A percentile compares a stretch with the other conserved stretches of the same genome.
Conservation (phyloP, 2,888 invertebrate species). For the Dryococelus australis region DNA sequence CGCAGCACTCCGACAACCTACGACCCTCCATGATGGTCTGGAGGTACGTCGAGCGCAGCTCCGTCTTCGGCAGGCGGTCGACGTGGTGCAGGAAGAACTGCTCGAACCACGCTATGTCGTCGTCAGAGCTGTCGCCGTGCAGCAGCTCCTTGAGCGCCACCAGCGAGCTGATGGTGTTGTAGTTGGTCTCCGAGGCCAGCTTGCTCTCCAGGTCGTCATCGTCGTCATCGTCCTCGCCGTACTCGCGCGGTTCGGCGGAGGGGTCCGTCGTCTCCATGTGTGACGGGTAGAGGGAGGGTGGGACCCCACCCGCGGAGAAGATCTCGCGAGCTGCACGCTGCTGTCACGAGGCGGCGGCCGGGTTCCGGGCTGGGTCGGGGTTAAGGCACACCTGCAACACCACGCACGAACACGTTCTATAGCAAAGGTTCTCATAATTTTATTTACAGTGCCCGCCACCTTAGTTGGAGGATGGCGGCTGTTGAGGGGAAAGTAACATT, state of each 20-base stretch:
- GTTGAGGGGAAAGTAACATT: too few relatives aligned
- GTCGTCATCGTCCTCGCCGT: conserved; percentile 59
- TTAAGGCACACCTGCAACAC: conserved; percentile 26
- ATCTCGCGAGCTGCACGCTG: too few relatives aligned
- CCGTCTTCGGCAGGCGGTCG: conserved; percentile 70
- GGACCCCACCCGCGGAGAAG: not conserved
- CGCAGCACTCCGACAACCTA: conserved; percentile 78
- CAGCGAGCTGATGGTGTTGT: conserved; percentile 73
- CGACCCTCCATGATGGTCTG: conserved; percentile 56
- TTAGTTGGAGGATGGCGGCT: too few relatives aligned
- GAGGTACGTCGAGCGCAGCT: conserved; percentile 58
- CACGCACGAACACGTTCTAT: not conserved
- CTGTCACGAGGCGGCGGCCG: too few relatives aligned
- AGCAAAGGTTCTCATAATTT: not conserved
- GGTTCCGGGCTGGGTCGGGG: not conserved
- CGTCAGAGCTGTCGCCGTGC: conserved; percentile 63
- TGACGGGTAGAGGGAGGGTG: not conserved
- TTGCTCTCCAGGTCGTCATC: conserved; percentile 66
- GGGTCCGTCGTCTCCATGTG: conserved; percentile 30
- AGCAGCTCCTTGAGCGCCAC: conserved; percentile 74
- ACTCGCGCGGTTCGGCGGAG: conserved; percentile 37
- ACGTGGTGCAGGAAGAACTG: conserved; percentile 78
- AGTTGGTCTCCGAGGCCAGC: conserved; percentile 71
- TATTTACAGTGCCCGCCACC: too few relatives aligned
- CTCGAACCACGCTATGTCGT: conserved; percentile 68